Conservation (phyloP, 1,140 invertebrate genomes). For the Diploscapter pachys region DNA sequence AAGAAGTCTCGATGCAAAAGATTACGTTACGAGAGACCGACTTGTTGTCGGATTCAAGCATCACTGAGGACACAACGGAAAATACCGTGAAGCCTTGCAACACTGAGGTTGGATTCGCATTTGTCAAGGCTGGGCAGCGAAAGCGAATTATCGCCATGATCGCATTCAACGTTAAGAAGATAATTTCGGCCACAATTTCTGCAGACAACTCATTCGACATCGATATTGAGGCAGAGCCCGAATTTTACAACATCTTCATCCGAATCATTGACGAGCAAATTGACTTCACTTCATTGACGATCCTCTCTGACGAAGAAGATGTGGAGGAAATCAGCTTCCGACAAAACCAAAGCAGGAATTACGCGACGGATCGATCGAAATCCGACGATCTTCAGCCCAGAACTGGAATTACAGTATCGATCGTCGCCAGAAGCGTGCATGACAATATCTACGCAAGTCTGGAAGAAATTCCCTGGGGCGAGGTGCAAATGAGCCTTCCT, state of each 20-base stretch:
- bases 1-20: slow-evolving; percentile 23
- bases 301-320: slow-evolving; percentile 18
- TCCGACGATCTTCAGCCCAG: slow-evolving; percentile 8
- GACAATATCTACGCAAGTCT: slow-evolving; percentile 45
- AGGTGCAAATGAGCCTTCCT: slow-evolving; percentile 44
- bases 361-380: neutral
- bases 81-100: neutral
- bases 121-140: slow-evolving; percentile 14
- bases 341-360: too few species aligned
- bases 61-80: slow-evolving; percentile 16
- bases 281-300: slow-evolving; percentile 27
- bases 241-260: slow-evolving; percentile 23
- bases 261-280: slow-evolving; percentile 27
- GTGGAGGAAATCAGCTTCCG: neutral
- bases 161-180: slow-evolving; percentile 35
- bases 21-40: slow-evolving; percentile 40
- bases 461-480: slow-evolving; percentile 55
- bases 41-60: slow-evolving; percentile 38
- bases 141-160: slow-evolving; percentile 45
- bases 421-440: slow-evolving; percentile 48
- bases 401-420: slow-evolving; percentile 45
- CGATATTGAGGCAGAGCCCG: slow-evolving; percentile 44
- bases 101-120: slow-evolving; percentile 15
- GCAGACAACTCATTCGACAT: slow-evolving; percentile 33
- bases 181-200: slow-evolving; percentile 33